Conservation (phyloP, 2,888 invertebrate genomes). For the Lithophane ornitopus region DNA sequence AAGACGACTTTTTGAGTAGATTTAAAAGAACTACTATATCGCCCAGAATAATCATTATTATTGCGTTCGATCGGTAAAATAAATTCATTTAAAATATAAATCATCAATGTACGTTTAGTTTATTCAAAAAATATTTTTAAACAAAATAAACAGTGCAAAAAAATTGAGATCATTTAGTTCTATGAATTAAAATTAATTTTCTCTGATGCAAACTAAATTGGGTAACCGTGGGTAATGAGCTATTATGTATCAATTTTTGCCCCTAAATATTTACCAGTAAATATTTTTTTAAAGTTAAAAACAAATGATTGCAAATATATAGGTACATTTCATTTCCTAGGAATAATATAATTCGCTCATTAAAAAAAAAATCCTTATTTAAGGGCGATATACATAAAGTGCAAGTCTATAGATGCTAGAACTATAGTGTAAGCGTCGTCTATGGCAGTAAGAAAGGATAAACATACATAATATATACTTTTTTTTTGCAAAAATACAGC, state of each 20-base stretch:
- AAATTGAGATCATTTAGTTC: neutral
- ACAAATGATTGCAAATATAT: neutral
- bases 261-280: too few species aligned
- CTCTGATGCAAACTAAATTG: too few species aligned
- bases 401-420: slow-evolving; percentile 63
- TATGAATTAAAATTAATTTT: neutral
- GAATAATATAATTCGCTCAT: neutral
- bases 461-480: slow-evolving; percentile 68
- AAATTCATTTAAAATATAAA: neutral
- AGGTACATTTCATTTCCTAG: neutral
- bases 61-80: neutral
- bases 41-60: slow-evolving; percentile 33
- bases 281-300: neutral
- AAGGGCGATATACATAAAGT: slow-evolving; percentile 57
- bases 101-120: neutral
- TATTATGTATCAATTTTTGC: neutral
- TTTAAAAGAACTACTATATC: slow-evolving; percentile 55
- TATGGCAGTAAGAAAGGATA: slow-evolving; percentile 69
- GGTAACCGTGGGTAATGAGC: neutral
- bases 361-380: neutral
- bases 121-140: neutral
- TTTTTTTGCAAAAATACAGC: slow-evolving; percentile 87
- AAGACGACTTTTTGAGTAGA: slow-evolving; percentile 27
- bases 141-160: neutral
- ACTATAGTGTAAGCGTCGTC: slow-evolving; percentile 62